Conservation (phyloP, 1,140 invertebrate genomes). For the Chironomus tepperi region DNA sequence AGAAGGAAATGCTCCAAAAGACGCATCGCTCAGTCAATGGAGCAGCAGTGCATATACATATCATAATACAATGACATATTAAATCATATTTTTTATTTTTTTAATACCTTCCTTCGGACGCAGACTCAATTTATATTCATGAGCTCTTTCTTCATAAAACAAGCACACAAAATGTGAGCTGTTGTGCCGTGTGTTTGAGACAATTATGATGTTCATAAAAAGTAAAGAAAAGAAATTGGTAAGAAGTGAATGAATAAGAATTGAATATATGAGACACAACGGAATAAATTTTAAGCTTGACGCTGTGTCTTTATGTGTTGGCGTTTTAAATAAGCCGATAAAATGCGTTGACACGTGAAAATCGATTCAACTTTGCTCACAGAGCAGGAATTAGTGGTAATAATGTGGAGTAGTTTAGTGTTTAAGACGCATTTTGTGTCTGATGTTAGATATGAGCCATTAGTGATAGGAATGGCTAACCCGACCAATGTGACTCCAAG, state of each 20-base stretch:
- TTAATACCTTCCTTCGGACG: not conserved
- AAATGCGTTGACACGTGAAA: constrained; percentile 23
- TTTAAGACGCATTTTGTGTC: too few relatives aligned
- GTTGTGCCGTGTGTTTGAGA: not conserved
- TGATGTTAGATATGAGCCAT: too few relatives aligned
- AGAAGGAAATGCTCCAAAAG: not conserved
- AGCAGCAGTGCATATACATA: not conserved
- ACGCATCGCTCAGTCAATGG: too few relatives aligned
- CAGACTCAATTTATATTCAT: constrained; percentile 24
- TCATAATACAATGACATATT: constrained; percentile 17
- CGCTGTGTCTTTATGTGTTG: not conserved
- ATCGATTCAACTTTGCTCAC: not conserved
- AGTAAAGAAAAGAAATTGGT: not conserved
- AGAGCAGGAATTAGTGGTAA: not conserved
- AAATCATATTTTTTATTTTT: constrained; percentile 24
- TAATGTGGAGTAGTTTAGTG: too few relatives aligned
- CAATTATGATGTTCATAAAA: not conserved
- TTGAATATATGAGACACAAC: not conserved
- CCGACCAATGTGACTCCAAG: too few relatives aligned
- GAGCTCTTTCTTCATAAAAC: not conserved
- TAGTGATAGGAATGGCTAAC: too few relatives aligned
- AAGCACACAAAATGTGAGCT: not conserved
- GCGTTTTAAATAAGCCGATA: constrained; percentile 23
- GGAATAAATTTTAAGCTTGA: constrained; percentile 14
- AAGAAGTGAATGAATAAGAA: not conserved